Conservation (phyloP, 1,140 invertebrate species). For the Caenorhabditis brenneri region DNA sequence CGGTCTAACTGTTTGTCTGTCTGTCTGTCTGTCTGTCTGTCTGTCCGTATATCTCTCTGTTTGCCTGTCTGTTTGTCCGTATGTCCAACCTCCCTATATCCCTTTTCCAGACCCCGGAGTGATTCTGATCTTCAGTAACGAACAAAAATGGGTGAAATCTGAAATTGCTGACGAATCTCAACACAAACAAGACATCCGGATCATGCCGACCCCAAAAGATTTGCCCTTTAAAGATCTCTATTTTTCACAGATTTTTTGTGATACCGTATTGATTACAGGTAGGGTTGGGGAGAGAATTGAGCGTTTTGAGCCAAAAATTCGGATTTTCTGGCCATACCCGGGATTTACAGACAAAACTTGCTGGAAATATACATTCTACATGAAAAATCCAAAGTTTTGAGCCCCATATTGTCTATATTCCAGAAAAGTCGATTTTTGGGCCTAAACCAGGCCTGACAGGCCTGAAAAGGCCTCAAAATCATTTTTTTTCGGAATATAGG, state of each 20-base stretch:
- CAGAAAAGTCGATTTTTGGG: too few species aligned
- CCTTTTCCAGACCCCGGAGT: not conserved
- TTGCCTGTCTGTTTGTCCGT: not conserved
- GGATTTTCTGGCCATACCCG: too few species aligned
- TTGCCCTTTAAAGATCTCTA: not conserved
- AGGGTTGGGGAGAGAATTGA: too few species aligned
- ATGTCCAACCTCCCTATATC: not conserved
- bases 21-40: too few species aligned
- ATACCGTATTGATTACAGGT: not conserved
- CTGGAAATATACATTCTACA: too few species aligned
- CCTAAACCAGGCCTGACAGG: too few species aligned
- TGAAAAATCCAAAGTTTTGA: too few species aligned
- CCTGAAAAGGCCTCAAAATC: too few species aligned
- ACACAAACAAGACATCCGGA: not conserved
- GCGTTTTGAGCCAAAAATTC: not conserved
- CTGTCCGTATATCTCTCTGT: too few species aligned
- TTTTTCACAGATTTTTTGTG: not conserved
- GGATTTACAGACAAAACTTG: too few species aligned
- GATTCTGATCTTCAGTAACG: not conserved
- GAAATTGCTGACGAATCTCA: not conserved
- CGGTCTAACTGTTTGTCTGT: too few species aligned
- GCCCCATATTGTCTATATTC: not conserved
- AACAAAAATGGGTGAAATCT: not conserved
- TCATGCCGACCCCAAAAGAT: not conserved
- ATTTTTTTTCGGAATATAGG: not conserved